A percentile compares a stretch with the other conserved stretches of the same genome.
Conservation (phyloP, 2,113 vertebrate genomes). For the Pitta sordida region DNA sequence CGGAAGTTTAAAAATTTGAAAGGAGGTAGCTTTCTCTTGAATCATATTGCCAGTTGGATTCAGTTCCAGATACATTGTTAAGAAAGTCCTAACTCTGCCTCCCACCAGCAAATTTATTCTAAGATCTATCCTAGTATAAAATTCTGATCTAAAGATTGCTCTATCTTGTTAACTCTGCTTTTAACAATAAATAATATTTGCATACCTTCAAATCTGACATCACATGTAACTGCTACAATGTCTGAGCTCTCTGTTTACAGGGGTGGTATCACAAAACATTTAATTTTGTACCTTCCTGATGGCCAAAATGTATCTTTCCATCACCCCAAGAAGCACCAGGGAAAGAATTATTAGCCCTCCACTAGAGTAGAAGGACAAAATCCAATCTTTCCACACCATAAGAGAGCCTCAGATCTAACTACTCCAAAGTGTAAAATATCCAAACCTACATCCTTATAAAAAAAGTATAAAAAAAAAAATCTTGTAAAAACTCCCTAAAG, state of each 20-base stretch:
- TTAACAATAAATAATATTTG: not conserved
- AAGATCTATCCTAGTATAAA: not conserved
- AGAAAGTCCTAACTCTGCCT: not conserved
- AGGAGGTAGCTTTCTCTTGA: not conserved
- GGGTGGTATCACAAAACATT: not conserved
- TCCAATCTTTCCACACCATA: not conserved
- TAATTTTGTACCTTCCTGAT: not conserved
- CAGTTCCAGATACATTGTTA: not conserved
- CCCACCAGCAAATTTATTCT: not conserved
- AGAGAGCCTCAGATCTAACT: not conserved
- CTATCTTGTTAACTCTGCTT: not conserved
- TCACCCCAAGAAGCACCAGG: not conserved
- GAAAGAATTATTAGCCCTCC: not conserved
- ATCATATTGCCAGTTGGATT: not conserved
- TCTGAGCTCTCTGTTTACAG: not conserved
- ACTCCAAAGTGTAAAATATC: not conserved
- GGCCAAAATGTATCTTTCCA: not conserved
- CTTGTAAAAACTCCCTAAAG: not conserved
- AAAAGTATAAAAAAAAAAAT: not conserved
- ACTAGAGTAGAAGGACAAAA: not conserved
- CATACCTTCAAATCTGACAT: not conserved
- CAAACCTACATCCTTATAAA: not conserved
- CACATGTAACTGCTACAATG: not conserved
- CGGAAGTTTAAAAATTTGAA: constrained; percentile 11
- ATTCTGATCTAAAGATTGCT: not conserved